phyloP scores from a whole-genome alignment of 2,113 vertebrate genomes.

The Marmota flaviventris region DNA sequence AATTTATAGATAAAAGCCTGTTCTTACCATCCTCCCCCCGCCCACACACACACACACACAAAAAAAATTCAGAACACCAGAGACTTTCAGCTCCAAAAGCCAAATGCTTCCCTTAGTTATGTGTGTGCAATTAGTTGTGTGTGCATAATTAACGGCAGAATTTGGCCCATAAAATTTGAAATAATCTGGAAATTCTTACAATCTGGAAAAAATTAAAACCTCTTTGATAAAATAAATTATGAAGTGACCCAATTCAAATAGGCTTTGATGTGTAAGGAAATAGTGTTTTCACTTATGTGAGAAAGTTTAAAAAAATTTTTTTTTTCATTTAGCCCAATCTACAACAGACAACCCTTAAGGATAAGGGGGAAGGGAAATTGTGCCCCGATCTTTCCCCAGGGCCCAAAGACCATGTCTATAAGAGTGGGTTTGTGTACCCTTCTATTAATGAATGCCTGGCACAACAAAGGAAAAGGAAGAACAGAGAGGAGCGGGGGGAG shows the following conservation, averaged over 20 bases:
- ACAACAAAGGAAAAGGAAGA: not conserved
- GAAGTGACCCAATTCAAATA: conserved; percentile 75
- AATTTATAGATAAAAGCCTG: conserved; percentile 49
- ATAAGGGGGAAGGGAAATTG: not conserved
- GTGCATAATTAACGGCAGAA: conserved; percentile 72
- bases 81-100: conserved; percentile 47
- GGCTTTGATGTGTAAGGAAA: conserved; percentile 79
- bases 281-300: conserved; percentile 76
- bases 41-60: not conserved
- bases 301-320: conserved; percentile 57
- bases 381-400: not conserved
- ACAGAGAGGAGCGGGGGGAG: no score
- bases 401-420: not conserved
- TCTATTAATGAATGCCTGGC: not conserved
- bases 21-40: not conserved
- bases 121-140: conserved; percentile 66
- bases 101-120: conserved; percentile 61
- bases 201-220: conserved; percentile 79
- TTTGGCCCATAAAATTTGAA: conserved; percentile 69
- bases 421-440: not conserved
- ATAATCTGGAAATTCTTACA: conserved; percentile 78
- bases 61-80: not conserved
- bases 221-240: conserved; percentile 82
- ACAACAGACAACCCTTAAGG: conserved; percentile 64
- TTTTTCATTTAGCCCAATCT: conserved; percentile 48